These are phyloP conservation scores for Julus scandinavius DNA, from an alignment of 2,888 invertebrate genomes.

Conservation along the genomic window DNA sequence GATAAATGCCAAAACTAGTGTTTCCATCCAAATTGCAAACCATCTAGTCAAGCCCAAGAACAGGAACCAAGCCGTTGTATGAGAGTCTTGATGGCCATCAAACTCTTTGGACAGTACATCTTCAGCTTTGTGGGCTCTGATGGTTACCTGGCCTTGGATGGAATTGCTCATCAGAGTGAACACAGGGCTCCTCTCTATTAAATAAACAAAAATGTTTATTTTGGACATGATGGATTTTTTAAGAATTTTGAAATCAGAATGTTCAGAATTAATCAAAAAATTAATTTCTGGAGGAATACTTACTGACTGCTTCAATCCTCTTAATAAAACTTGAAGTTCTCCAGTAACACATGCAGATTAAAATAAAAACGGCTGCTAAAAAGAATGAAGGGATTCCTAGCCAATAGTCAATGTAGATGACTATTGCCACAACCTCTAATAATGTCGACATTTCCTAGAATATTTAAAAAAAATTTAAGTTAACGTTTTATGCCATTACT, in stretches of 20 bases:
- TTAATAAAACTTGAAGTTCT: slow-evolving; percentile 46
- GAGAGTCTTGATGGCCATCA: slow-evolving; percentile 71
- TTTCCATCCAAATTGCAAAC: slow-evolving; percentile 92
- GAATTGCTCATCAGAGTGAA: slow-evolving; percentile 92
- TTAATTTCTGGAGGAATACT: neutral
- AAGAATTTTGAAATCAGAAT: neutral
- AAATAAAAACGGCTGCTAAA: neutral
- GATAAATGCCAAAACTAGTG: slow-evolving; percentile 74
- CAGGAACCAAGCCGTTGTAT: slow-evolving; percentile 92
- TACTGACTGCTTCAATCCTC: slow-evolving; percentile 51
- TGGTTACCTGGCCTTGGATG: slow-evolving; percentile 89
- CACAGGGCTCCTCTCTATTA: slow-evolving; percentile 88
- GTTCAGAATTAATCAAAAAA: too few relatives aligned
- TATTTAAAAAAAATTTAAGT: neutral
- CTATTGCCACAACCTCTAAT: slow-evolving; percentile 11
- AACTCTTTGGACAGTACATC: slow-evolving; percentile 74
- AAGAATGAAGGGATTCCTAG: neutral
- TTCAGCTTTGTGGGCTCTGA: slow-evolving; percentile 87
- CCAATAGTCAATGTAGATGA: slow-evolving; percentile 48
- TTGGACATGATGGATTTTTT: neutral
- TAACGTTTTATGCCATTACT: too few relatives aligned
- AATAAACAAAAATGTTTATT: neutral
- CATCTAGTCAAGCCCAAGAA: slow-evolving; percentile 91
- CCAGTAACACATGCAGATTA: neutral
- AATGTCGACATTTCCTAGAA: slow-evolving; percentile 37